These are phyloP conservation scores for Galago senegalensis DNA, from an alignment of 2,797 vertebrate species.

Conservation along the genomic window DNA sequence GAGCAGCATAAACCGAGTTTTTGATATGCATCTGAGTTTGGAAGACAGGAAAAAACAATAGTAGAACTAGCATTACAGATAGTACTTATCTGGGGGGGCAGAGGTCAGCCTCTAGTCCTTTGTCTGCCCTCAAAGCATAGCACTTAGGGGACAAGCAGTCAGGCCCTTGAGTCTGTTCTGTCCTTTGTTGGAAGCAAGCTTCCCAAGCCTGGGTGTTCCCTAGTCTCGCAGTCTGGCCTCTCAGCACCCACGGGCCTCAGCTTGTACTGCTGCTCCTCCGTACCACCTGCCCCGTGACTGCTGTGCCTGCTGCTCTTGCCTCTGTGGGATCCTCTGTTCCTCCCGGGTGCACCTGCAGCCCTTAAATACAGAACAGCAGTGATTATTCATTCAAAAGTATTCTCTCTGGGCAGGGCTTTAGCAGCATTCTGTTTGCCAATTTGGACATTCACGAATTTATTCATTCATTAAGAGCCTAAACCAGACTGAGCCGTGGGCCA, in stretches of 20 bases:
- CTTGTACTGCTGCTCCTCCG: neutral
- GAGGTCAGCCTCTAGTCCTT: neutral
- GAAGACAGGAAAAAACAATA: conserved; percentile 8
- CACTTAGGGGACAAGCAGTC: neutral
- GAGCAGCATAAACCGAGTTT: neutral
- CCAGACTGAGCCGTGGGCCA: neutral
- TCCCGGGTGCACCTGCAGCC: neutral
- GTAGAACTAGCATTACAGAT: neutral
- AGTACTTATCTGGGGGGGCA: neutral
- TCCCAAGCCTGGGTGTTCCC: neutral
- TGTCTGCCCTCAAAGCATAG: neutral
- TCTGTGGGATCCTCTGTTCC: neutral
- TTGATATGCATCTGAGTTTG: neutral
- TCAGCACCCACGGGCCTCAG: neutral
- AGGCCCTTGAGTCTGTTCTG: neutral
- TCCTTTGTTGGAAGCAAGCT: neutral
- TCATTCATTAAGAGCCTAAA: neutral
- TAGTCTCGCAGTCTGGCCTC: neutral
- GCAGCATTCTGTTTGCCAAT: neutral
- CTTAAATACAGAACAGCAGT: neutral
- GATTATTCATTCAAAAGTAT: neutral
- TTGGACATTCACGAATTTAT: neutral
- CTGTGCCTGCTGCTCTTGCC: neutral
- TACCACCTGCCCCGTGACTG: neutral
- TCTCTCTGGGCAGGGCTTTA: neutral